A percentile compares a stretch with the other conserved stretches of the same genome.
Conservation (phyloP, 2,888 invertebrate genomes). For the Molanna angustata region DNA sequence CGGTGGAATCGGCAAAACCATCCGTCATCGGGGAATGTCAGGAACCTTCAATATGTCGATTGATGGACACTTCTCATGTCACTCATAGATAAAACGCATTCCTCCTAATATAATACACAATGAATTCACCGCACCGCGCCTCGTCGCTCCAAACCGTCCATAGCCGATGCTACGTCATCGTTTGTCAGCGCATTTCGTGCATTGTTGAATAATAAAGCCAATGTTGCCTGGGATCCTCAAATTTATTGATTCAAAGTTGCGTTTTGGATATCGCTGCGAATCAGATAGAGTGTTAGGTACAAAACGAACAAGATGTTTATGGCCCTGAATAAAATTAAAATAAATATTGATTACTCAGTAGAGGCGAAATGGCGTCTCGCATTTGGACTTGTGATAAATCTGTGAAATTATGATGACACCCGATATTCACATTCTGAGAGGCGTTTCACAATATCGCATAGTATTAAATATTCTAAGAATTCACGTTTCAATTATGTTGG, state of each 20-base stretch:
- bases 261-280: background rate
- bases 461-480: no score
- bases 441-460: no score
- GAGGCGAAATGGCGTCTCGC: no score
- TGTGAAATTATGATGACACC: no score
- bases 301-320: no score
- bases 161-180: conserved; percentile 51
- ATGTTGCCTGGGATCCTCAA: background rate
- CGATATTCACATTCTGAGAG: no score
- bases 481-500: no score
- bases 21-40: background rate
- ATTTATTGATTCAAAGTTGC: background rate
- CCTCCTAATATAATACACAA: conserved; percentile 17
- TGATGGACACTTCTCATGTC: conserved; percentile 13
- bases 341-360: no score
- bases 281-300: no score
- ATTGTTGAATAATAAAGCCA: conserved; percentile 47
- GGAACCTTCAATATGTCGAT: conserved; percentile 5
- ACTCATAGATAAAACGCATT: conserved; percentile 23
- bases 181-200: conserved; percentile 59
- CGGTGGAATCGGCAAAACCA: no score
- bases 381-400: no score
- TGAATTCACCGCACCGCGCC: conserved; percentile 37
- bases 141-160: no score
- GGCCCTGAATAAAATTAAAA: background rate